Base-by-base conservation (phyloP, 2,797 vertebrate species). In the Falco concolor region DNA sequence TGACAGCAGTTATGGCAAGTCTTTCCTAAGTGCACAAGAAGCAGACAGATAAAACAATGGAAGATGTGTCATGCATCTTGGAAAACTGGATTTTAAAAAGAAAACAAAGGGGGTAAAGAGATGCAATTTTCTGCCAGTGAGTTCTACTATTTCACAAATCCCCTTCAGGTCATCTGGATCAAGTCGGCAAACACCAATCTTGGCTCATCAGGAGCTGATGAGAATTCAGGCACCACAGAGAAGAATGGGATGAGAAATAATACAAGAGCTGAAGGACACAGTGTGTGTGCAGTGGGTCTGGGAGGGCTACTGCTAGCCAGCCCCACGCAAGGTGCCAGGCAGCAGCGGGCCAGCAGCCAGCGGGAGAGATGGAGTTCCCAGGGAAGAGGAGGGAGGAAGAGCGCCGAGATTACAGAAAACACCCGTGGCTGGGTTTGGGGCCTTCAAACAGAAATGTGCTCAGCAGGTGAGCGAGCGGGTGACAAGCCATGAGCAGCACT, bases 281-380 rank as follows among this genome's bases (percentile, higher is more conserved):
- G 44, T 19, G 44, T 72, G 82, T 54, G 54, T 32, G 52, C 95
- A 90, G 93, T 54, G 44, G 50, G 13, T 78, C 83, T 64, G 25
- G n/a, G 77, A 89, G 59, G 84, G 91, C 95, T 90, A 85, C 93
- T 90, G 94, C 73, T n/a, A 84, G 86, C 67, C 91, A 95, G 74
- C 38, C 72, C 65, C 56, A 32, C 60, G 67, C 80, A 65, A 67
- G 68, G 93, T 54, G 47, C 57, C 68, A 45, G 81, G 95, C 85
- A 93, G 59, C 95, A 89, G 94, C 59, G 81, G 89, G 93, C 40
- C 40, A 40, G 40, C 13, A 93, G 59, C 69, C 95, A 89, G 94
- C 59, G 81, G 89, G 93, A 82, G 65, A n/a, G 38, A 59, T 40
- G 80, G n/a, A 70, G 67, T 44, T 78, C 57, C 32, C 14, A 28